Percentiles rank a stretch among this genome's conserved stretches.
These are phyloP conservation scores for Halcyon senegalensis DNA, from an alignment of 2,113 vertebrate species.

Conservation along the genomic window DNA sequence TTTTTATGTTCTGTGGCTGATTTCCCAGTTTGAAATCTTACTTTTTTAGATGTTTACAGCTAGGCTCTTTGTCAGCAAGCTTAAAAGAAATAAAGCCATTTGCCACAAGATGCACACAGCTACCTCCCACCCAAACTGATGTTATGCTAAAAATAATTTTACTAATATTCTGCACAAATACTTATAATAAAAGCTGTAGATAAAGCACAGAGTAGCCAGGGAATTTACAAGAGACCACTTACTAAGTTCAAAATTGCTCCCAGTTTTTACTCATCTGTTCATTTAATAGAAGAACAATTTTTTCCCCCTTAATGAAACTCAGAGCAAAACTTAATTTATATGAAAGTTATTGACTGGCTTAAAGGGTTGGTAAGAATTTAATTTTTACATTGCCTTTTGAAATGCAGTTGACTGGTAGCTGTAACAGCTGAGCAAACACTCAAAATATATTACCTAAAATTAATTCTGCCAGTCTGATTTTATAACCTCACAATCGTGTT, in stretches of 20 bases:
- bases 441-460: background rate
- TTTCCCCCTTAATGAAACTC: background rate
- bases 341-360: background rate
- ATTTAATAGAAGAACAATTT: background rate
- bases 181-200: background rate
- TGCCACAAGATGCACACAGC: background rate
- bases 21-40: background rate
- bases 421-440: background rate
- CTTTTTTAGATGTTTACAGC: background rate
- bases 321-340: background rate
- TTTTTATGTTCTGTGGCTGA: background rate
- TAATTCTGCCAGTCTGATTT: background rate
- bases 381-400: background rate
- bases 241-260: background rate
- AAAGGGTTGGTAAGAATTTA: background rate
- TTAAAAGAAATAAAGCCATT: background rate
- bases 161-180: background rate
- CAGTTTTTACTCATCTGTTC: background rate
- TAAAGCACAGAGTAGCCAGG: background rate
- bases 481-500: background rate
- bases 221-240: background rate
- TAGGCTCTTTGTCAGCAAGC: background rate
- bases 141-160: background rate
- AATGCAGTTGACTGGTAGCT: background rate
- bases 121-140: background rate